Percentiles rank a stretch among this genome's conserved stretches.
Conservation (phyloP, 2,113 vertebrate species). For the Mobula hypostoma region DNA sequence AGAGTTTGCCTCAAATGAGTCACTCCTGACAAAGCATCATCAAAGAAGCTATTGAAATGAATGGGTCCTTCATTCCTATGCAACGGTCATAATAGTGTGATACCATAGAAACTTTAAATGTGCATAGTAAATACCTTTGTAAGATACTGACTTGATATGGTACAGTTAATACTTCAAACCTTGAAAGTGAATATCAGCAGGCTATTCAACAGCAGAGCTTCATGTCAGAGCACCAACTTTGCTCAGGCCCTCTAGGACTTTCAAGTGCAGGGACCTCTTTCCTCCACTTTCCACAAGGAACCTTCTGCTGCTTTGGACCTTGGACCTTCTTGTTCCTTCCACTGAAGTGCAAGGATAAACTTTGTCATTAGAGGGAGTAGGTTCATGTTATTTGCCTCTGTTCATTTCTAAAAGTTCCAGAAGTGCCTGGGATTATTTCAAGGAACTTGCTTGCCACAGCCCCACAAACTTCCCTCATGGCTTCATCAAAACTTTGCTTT, state of each 20-base stretch:
- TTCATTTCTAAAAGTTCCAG: neutral
- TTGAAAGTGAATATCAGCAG: neutral
- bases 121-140: neutral
- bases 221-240: neutral
- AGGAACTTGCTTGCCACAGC: neutral
- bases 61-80: neutral
- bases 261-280: neutral
- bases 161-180: neutral
- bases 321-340: neutral
- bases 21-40: neutral
- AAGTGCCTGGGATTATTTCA: neutral
- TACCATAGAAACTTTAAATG: neutral
- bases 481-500: neutral
- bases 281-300: neutral
- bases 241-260: neutral
- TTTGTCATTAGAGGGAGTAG: neutral
- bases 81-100: conserved; percentile 4
- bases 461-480: neutral
- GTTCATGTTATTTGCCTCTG: neutral
- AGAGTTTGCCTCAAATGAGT: conserved; percentile 28
- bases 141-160: neutral
- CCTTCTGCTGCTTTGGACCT: neutral
- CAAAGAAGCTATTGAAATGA: conserved; percentile 23
- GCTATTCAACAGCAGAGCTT: neutral
- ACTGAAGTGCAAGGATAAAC: neutral